A percentile compares a stretch with the other conserved stretches of the same genome.
These are phyloP conservation scores for Trichomalopsis sarcophagae DNA, from an alignment of 1,140 invertebrate species.

Conservation along the genomic window DNA sequence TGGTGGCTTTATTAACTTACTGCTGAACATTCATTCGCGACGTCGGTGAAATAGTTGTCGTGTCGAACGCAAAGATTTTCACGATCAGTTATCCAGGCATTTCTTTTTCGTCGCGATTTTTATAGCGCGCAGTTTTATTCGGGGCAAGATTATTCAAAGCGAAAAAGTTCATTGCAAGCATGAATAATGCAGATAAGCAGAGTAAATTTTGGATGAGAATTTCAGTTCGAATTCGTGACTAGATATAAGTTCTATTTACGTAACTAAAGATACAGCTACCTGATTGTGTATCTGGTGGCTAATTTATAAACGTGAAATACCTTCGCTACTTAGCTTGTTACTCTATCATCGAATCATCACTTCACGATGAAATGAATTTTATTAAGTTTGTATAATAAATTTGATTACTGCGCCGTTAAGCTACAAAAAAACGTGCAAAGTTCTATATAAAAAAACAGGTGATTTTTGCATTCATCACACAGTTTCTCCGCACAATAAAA, in stretches of 20 bases:
- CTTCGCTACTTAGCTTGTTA: neutral
- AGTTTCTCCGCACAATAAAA: neutral
- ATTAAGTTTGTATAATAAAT: neutral
- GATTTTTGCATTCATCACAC: no score
- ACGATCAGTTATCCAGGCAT: neutral
- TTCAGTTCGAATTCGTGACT: slow-evolving; percentile 25
- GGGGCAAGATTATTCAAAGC: no score
- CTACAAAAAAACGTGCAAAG: neutral
- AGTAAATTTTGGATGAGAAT: neutral
- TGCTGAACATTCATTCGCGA: neutral
- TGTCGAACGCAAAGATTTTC: neutral
- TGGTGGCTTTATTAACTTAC: neutral
- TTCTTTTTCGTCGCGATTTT: neutral
- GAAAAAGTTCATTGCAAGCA: neutral
- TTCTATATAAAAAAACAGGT: no score
- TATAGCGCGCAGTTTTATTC: no score
- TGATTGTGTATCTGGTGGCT: slow-evolving; percentile 28
- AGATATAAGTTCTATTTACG: slow-evolving; percentile 17
- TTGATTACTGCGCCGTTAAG: no score
- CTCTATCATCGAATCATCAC: slow-evolving; percentile 42
- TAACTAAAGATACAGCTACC: slow-evolving; percentile 8
- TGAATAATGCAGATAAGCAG: neutral
- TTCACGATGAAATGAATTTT: neutral
- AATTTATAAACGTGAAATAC: slow-evolving; percentile 30
- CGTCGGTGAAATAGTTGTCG: neutral